These are phyloP conservation scores for Xenentodon cancila DNA, from an alignment of 2,797 vertebrate genomes.

Conservation along the genomic window DNA sequence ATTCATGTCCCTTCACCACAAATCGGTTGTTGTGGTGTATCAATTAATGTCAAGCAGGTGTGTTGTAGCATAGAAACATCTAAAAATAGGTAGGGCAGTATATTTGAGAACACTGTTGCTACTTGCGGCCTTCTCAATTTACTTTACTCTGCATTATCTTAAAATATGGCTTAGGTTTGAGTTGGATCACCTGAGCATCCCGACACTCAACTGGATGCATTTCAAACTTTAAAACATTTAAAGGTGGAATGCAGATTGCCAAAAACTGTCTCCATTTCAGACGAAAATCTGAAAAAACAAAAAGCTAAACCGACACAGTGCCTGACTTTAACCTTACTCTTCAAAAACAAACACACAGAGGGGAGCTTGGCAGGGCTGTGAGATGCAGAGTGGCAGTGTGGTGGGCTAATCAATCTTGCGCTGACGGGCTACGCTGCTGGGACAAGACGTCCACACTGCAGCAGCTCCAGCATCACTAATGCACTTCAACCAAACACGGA, in stretches of 20 bases:
- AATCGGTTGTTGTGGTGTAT: too few species aligned
- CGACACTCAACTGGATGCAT: background rate
- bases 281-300: slow-evolving; percentile 1
- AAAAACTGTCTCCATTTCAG: background rate
- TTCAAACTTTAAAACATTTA: background rate
- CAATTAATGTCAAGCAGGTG: too few species aligned
- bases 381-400: slow-evolving; percentile 50
- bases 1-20: too few species aligned
- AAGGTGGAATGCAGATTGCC: background rate
- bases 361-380: slow-evolving; percentile 30
- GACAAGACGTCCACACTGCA: slow-evolving; percentile 38
- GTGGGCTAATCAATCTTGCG: slow-evolving; percentile 72
- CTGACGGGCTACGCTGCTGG: slow-evolving; percentile 63
- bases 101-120: too few species aligned
- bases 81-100: too few species aligned
- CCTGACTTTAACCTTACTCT: slow-evolving; percentile 21
- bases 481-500: slow-evolving; percentile 52
- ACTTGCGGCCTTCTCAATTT: too few species aligned
- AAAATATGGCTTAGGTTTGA: too few species aligned
- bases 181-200: too few species aligned
- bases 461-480: slow-evolving; percentile 63
- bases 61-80: too few species aligned
- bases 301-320: background rate
- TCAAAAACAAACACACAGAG: slow-evolving; percentile 35
- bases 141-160: too few species aligned